Percentiles rank a stretch among this genome's conserved stretches.
Conservation (phyloP, 2,888 invertebrate species). For the Drosophila paramelanica region DNA sequence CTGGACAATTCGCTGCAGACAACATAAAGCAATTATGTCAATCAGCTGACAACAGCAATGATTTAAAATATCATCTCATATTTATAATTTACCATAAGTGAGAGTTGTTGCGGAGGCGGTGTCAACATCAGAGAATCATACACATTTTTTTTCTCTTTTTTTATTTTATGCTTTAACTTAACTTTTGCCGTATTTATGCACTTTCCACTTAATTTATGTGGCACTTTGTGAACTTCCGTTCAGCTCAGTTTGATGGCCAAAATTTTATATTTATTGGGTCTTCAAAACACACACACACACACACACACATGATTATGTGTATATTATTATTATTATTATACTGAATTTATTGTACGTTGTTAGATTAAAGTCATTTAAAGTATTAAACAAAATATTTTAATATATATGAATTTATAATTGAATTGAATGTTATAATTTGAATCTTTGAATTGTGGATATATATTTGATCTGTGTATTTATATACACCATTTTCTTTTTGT, state of each 20-base stretch:
- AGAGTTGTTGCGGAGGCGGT: background rate
- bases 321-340: background rate
- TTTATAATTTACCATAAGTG: background rate
- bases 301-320: background rate
- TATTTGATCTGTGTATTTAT: too few relatives aligned
- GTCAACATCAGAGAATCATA: background rate
- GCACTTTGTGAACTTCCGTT: conserved; percentile 22
- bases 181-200: conserved; percentile 25
- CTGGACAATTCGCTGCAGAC: conserved; percentile 33
- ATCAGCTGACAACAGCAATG: conserved; percentile 40
- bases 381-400: too few relatives aligned
- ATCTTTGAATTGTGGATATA: too few relatives aligned
- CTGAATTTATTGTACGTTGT: background rate
- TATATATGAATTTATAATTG: too few relatives aligned
- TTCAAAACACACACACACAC: background rate
- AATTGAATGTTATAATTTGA: too few relatives aligned
- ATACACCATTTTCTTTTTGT: too few relatives aligned
- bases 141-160: background rate
- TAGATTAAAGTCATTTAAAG: too few relatives aligned
- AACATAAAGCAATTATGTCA: conserved; percentile 42
- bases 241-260: conserved; percentile 21
- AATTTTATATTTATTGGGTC: conserved; percentile 22
- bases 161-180: background rate
- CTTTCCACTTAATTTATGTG: conserved; percentile 32
- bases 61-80: too few relatives aligned